A percentile compares a stretch with the other conserved stretches of the same genome.
phyloP scores from a whole-genome alignment of 2,797 vertebrate species.

The Tenualosa ilisha region DNA sequence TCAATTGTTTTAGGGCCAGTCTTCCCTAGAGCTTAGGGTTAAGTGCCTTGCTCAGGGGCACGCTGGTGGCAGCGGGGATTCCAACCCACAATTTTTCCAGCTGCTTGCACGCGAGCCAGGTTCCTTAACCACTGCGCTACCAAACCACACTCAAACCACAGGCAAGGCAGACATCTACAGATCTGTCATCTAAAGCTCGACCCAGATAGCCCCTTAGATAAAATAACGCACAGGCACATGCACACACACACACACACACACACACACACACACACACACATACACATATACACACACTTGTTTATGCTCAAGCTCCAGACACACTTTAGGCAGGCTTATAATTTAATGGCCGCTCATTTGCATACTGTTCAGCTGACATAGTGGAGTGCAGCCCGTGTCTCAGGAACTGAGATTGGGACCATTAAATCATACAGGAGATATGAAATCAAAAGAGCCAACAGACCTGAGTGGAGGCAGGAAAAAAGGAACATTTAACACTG shows the following conservation, averaged over 20 bases:
- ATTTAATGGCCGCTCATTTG: neutral
- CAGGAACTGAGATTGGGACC: no score
- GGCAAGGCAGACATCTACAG: neutral
- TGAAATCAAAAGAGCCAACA: neutral
- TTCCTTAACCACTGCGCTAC: no score
- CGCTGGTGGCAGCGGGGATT: no score
- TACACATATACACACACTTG: conserved; percentile 10
- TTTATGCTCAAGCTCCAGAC: neutral
- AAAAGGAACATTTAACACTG: neutral
- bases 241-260: conserved; percentile 7
- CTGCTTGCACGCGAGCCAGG: no score
- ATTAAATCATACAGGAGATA: neutral
- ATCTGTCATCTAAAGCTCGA: neutral
- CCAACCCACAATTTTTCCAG: no score
- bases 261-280: conserved; percentile 12
- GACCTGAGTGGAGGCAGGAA: neutral
- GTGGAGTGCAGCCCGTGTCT: neutral
- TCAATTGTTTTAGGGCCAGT: no score
- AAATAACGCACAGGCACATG: neutral
- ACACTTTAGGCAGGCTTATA: neutral
- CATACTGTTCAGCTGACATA: neutral
- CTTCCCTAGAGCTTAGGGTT: no score
- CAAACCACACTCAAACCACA: neutral
- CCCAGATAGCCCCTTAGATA: neutral
- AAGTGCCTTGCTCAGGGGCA: no score